These are phyloP conservation scores for Fragum whitleyi DNA, from an alignment of 2,888 invertebrate genomes.

Conservation along the genomic window DNA sequence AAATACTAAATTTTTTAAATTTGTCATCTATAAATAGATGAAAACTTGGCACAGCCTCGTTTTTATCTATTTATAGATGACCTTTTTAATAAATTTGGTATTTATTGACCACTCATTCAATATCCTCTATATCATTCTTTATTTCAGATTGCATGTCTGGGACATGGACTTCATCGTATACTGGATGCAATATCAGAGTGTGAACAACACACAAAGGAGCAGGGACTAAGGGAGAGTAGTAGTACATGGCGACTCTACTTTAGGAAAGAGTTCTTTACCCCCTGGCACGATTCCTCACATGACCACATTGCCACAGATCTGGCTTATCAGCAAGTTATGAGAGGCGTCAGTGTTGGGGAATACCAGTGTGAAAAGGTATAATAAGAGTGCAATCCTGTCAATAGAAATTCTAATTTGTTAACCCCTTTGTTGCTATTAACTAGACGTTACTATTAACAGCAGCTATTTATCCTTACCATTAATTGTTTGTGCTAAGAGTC, in stretches of 20 bases:
- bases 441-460: no score
- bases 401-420: no score
- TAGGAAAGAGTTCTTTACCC: conserved; percentile 79
- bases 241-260: conserved; percentile 79
- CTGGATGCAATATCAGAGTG: conserved; percentile 81
- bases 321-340: conserved; percentile 78
- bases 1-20: no score
- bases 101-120: no score
- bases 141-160: conserved; percentile 79
- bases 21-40: no score
- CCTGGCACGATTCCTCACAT: conserved; percentile 71
- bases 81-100: no score
- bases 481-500: no score
- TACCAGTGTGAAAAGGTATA: conserved; percentile 77
- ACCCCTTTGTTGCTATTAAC: no score
- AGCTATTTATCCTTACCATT: no score
- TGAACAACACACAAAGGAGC: conserved; percentile 76
- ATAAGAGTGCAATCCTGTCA: not conserved
- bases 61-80: no score
- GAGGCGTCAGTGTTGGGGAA: conserved; percentile 78
- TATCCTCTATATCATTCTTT: no score
- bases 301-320: conserved; percentile 74
- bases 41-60: no score
- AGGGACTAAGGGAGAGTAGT: conserved; percentile 78
- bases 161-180: conserved; percentile 77